Conservation (phyloP, 2,113 vertebrate genomes). For the Pseudorhombus dupliciocellatus region DNA sequence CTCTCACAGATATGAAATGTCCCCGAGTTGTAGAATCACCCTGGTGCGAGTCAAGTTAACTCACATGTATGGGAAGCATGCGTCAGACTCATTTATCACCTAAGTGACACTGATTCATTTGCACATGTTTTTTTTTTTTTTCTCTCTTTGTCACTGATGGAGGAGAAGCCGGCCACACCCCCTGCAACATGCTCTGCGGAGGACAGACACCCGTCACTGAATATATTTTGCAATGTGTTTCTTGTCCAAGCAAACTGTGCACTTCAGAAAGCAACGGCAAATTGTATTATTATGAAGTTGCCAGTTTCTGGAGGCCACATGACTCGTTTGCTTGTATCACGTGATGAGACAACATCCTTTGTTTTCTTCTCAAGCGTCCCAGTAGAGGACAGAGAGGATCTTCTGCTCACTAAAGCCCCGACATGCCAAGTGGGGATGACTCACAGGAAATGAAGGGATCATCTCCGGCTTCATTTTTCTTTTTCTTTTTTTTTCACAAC, state of each 20-base stretch:
- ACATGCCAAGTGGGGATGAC: conserved; percentile 37
- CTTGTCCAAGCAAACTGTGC: no score
- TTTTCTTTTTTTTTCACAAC: conserved; percentile 52
- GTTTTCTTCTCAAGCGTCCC: background rate
- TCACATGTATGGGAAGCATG: background rate
- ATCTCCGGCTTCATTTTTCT: conserved; percentile 48
- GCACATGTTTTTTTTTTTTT: conserved; percentile 3
- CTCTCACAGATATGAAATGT: background rate
- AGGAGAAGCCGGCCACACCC: no score
- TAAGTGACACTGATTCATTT: conserved; percentile 13
- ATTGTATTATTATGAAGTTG: no score
- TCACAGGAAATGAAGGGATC: conserved; percentile 45
- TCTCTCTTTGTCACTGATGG: background rate
- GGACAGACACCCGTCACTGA: no score
- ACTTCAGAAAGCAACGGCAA: no score
- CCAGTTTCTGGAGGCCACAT: background rate
- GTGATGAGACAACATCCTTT: background rate
- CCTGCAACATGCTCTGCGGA: no score
- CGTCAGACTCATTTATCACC: conserved; percentile 1
- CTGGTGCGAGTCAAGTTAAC: conserved; percentile 8
- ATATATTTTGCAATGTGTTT: no score
- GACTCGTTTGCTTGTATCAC: background rate
- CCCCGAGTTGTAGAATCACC: background rate
- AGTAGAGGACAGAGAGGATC: no score
- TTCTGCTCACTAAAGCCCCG: conserved; percentile 14